Evolutionary conservation across 2,113 vertebrate species (phyloP).

Genomic region (Bettongia penicillata): DNA sequence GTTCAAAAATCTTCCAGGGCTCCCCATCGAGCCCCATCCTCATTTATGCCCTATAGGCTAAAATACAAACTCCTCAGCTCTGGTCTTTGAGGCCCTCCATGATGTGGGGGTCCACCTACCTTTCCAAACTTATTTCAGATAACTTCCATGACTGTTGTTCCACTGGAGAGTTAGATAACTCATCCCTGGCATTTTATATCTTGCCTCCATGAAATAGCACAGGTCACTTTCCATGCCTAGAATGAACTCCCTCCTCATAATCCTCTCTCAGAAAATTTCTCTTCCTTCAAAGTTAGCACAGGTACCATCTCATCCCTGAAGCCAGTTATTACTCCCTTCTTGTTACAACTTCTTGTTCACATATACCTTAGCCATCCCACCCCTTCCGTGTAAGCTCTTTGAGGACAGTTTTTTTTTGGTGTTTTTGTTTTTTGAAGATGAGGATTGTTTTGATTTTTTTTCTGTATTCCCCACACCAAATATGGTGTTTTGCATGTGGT

Average conservation of each 20-base stretch:
- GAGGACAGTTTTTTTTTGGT: too few relatives aligned
- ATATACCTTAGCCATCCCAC: too few relatives aligned
- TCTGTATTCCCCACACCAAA: too few relatives aligned
- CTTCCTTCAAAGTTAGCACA: too few relatives aligned
- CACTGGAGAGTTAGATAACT: neutral
- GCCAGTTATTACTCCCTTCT: neutral
- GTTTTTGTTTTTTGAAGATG: too few relatives aligned
- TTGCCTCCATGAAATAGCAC: neutral
- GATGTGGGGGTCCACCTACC: too few relatives aligned
- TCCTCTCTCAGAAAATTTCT: neutral
- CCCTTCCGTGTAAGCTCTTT: neutral
- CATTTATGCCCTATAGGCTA: neutral
- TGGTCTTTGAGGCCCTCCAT: neutral
- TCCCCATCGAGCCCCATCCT: too few relatives aligned
- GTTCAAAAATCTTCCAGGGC: neutral
- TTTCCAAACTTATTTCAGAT: neutral
- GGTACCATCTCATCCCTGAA: too few relatives aligned
- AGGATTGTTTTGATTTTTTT: neutral
- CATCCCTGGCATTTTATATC: neutral
- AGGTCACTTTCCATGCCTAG: neutral
- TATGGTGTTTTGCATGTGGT: too few relatives aligned
- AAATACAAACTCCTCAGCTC: neutral
- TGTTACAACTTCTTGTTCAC: neutral
- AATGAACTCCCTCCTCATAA: too few relatives aligned
- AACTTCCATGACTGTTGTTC: neutral